phyloP scores from a whole-genome alignment of 2,888 invertebrate species.

The Oligia fasciuncula region DNA sequence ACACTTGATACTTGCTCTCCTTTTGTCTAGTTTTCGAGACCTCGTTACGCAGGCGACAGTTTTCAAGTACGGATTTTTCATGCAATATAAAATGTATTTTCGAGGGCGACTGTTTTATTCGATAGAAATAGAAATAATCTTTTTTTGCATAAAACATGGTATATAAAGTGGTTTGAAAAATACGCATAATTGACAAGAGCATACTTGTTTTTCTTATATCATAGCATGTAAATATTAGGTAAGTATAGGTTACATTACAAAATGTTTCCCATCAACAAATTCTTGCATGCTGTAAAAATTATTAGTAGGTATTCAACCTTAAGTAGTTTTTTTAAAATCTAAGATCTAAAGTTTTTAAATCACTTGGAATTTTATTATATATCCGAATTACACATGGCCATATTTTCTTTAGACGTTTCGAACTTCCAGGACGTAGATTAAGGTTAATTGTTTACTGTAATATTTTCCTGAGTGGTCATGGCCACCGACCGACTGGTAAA shows the following conservation, averaged over 20 bases:
- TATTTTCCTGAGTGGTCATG: not conserved
- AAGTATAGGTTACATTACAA: too few species aligned
- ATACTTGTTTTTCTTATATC: too few species aligned
- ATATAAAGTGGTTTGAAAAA: too few species aligned
- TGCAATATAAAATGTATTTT: constrained; percentile 17
- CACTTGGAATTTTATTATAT: too few species aligned
- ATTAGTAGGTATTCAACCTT: too few species aligned
- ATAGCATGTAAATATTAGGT: too few species aligned
- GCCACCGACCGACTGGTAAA: not conserved
- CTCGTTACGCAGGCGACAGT: constrained; percentile 37
- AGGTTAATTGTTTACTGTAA: not conserved
- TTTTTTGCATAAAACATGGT: too few species aligned
- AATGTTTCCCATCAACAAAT: not conserved
- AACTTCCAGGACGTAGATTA: not conserved
- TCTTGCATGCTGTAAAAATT: not conserved
- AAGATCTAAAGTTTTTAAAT: too few species aligned
- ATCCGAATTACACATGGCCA: too few species aligned
- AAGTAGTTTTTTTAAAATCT: too few species aligned
- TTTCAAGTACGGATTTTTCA: constrained; percentile 37
- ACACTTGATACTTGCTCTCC: constrained; percentile 67
- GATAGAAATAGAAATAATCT: too few species aligned
- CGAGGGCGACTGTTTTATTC: not conserved
- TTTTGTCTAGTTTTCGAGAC: constrained; percentile 60
- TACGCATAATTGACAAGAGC: too few species aligned
- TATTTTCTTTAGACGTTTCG: not conserved